phyloP scores from a whole-genome alignment of 2,113 vertebrate species.

The Struthidea cinerea region DNA sequence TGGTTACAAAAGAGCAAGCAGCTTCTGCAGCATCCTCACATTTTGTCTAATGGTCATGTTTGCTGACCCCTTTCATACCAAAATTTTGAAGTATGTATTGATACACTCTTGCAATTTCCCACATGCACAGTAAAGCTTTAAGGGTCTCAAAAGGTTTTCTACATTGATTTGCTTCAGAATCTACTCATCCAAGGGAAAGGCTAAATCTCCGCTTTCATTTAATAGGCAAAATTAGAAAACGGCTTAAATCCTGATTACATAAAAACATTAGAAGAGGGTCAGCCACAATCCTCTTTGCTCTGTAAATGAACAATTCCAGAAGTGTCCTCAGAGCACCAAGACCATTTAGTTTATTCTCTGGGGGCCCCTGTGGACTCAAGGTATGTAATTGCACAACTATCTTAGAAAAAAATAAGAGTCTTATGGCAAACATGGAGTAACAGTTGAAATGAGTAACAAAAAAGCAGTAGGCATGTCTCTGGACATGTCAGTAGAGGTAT shows the following conservation, averaged over 20 bases:
- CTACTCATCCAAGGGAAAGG: neutral
- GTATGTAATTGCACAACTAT: neutral
- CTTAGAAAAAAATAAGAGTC: neutral
- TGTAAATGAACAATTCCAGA: neutral
- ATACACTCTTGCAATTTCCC: neutral
- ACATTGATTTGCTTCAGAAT: neutral
- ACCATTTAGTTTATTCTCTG: neutral
- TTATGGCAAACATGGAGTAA: neutral
- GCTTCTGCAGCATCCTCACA: neutral
- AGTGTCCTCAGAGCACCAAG: neutral
- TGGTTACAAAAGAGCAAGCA: neutral
- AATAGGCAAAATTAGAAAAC: slow-evolving; percentile 15
- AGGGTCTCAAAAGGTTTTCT: neutral
- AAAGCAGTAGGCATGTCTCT: neutral
- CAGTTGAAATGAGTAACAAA: neutral
- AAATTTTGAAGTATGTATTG: neutral
- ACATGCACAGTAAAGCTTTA: neutral
- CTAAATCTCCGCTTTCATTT: neutral
- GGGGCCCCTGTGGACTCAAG: neutral
- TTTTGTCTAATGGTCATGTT: neutral
- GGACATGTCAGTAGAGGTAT: neutral
- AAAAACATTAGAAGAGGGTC: neutral
- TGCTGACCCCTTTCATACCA: neutral
- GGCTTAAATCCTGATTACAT: slow-evolving; percentile 3
- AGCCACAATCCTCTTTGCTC: slow-evolving; percentile 13